phyloP scores from a whole-genome alignment of 1,140 invertebrate species.

The Papilio dardanus region DNA sequence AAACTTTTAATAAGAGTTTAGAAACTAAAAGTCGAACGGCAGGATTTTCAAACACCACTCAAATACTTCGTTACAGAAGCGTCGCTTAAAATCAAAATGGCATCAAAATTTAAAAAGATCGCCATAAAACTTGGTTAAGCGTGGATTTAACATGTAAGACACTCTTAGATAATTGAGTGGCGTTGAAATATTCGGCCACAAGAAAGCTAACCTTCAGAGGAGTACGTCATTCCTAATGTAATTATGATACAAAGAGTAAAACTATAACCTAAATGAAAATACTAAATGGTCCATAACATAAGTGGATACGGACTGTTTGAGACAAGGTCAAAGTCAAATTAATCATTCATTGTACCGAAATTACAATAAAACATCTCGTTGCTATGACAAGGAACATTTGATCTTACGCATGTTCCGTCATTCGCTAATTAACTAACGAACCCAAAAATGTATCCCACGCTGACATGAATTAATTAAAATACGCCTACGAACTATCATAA shows the following conservation, averaged over 20 bases:
- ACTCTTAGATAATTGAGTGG: too few relatives aligned
- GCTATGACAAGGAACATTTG: not conserved
- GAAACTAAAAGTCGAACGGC: too few relatives aligned
- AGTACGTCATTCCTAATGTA: too few relatives aligned
- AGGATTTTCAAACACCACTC: too few relatives aligned
- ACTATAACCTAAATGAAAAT: not conserved
- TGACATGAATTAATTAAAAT: not conserved
- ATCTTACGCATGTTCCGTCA: not conserved
- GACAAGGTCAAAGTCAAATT: constrained; percentile 4
- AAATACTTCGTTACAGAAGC: too few relatives aligned
- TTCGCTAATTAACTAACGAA: not conserved
- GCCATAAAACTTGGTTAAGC: too few relatives aligned
- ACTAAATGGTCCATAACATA: not conserved
- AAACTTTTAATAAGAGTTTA: not conserved
- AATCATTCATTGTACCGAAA: not conserved
- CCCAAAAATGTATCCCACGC: not conserved
- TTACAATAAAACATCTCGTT: not conserved
- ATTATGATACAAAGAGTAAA: not conserved
- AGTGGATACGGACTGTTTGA: not conserved
- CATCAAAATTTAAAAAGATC: too few relatives aligned
- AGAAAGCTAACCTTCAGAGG: too few relatives aligned
- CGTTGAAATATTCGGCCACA: too few relatives aligned
- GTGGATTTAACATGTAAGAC: too few relatives aligned
- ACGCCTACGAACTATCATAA: too few relatives aligned
- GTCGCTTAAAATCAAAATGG: too few relatives aligned